phyloP scores from a whole-genome alignment of 1,140 invertebrate genomes.

The Brachionus koreanus region DNA sequence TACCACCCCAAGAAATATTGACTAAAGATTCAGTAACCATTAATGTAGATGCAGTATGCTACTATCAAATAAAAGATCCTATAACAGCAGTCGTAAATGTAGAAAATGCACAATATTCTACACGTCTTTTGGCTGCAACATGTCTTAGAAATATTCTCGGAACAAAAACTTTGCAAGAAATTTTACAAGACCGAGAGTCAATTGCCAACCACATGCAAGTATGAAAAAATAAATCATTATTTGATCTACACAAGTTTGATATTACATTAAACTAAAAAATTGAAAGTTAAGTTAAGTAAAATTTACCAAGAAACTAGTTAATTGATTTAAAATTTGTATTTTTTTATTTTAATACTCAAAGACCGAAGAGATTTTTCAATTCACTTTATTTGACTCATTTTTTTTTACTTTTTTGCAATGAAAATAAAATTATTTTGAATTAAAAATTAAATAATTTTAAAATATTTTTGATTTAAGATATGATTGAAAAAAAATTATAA shows the following conservation, averaged over 20 bases:
- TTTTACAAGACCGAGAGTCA: constrained; percentile 45
- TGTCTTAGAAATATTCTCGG: constrained; percentile 46
- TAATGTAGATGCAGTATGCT: constrained; percentile 46
- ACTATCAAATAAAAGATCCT: constrained; percentile 45
- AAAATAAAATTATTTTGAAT: no score
- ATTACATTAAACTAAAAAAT: no score
- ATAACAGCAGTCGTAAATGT: constrained; percentile 45
- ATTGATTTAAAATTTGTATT: no score
- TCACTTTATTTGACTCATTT: no score
- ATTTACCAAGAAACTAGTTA: no score
- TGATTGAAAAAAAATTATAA: no score
- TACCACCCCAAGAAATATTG: constrained; percentile 47
- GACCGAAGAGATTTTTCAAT: no score
- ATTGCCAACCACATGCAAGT: constrained; percentile 44
- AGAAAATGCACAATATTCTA: constrained; percentile 46
- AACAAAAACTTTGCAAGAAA: constrained; percentile 45
- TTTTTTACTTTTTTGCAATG: no score
- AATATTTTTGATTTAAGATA: no score
- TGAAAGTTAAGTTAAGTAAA: no score
- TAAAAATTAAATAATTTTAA: no score
- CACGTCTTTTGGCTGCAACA: constrained; percentile 46
- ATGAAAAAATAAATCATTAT: background rate
- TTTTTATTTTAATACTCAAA: no score
- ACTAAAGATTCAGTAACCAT: constrained; percentile 47
- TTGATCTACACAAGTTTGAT: background rate